Evolutionary conservation across 2,113 vertebrate genomes (phyloP).

Genomic region (Oplegnathus fasciatus): DNA sequence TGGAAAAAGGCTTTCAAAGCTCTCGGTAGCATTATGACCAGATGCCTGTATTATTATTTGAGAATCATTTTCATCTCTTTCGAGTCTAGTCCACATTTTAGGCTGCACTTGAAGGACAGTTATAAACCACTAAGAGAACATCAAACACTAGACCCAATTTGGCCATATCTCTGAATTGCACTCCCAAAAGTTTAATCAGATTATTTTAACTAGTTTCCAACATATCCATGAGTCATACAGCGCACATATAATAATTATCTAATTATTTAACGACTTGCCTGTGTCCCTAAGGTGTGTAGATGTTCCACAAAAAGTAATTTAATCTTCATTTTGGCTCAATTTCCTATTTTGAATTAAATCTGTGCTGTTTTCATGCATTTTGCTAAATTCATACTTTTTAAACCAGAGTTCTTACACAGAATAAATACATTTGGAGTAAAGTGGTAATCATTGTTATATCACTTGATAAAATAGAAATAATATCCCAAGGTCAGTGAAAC

Average conservation of each 20-base stretch:
- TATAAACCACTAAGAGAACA: constrained; percentile 4
- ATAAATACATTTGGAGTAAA: not conserved
- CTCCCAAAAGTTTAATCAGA: not conserved
- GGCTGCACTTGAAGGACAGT: not conserved
- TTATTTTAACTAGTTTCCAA: constrained; percentile 33
- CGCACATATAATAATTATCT: not conserved
- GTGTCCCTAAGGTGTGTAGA: not conserved
- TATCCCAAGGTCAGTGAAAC: not conserved
- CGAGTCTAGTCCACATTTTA: constrained; percentile 6
- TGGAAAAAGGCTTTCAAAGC: not conserved
- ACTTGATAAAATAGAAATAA: not conserved
- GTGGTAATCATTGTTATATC: not conserved
- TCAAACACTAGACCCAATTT: not conserved
- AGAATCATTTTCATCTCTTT: constrained; percentile 11
- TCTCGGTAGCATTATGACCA: constrained; percentile 18
- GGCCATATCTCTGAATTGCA: not conserved
- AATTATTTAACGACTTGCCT: not conserved
- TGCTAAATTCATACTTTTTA: not conserved
- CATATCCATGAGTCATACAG: constrained; percentile 1
- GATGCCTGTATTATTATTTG: constrained; percentile 1
- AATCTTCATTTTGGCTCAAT: not conserved
- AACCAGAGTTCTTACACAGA: not conserved
- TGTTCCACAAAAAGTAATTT: not conserved
- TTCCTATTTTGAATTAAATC: not conserved
- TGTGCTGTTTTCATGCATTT: not conserved